A percentile compares a stretch with the other conserved stretches of the same genome.
Conservation (phyloP, 2,113 vertebrate genomes). For the Datnioides undecimradiatus region DNA sequence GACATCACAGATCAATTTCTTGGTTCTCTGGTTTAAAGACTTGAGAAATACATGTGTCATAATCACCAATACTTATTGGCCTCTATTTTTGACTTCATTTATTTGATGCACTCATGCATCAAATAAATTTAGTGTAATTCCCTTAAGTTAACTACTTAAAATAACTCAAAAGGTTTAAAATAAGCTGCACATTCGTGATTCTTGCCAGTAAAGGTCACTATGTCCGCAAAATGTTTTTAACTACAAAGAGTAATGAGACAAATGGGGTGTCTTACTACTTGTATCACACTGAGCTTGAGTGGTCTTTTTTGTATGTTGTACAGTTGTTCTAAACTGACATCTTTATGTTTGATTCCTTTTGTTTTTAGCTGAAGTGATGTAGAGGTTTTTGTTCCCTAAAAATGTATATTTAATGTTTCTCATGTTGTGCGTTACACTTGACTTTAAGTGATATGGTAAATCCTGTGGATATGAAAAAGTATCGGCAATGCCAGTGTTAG, state of each 20-base stretch:
- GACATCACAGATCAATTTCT: conserved; percentile 52
- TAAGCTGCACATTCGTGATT: neutral
- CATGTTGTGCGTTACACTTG: conserved; percentile 45
- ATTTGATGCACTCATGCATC: too few species aligned
- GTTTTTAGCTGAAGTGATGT: conserved; percentile 62
- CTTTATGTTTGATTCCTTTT: conserved; percentile 65
- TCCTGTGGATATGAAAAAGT: conserved; percentile 89
- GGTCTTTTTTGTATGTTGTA: conserved; percentile 61
- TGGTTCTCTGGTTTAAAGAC: conserved; percentile 5
- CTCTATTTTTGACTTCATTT: conserved; percentile 7
- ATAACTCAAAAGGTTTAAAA: neutral
- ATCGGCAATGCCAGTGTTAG: conserved; percentile 79
- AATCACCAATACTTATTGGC: neutral
- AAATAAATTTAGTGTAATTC: conserved; percentile 54
- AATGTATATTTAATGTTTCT: conserved; percentile 57
- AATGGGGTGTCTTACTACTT: conserved; percentile 14
- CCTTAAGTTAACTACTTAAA: conserved; percentile 31
- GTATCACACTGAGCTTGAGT: conserved; percentile 33
- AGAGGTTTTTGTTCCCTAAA: conserved; percentile 47
- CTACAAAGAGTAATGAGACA: neutral
- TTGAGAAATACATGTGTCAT: neutral
- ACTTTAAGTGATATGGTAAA: conserved; percentile 75
- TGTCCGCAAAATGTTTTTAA: neutral
- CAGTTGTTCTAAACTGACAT: conserved; percentile 56
- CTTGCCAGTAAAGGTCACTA: conserved; percentile 4